phyloP scores from a whole-genome alignment of 1,140 invertebrate species.

The Lanistes nyassanus region DNA sequence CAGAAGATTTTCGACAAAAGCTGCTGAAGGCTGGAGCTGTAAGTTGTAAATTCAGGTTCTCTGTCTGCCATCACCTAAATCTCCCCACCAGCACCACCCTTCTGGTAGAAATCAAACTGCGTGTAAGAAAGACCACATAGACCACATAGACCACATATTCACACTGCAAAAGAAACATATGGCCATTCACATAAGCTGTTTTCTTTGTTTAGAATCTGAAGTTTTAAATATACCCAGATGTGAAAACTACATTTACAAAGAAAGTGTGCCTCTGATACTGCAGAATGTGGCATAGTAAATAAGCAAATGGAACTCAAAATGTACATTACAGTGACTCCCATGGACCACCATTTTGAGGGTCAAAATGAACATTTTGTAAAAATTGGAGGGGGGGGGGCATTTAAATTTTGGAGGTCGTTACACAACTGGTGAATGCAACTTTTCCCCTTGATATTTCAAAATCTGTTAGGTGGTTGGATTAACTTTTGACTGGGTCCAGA shows the following conservation, averaged over 20 bases:
- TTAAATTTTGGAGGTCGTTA: background rate
- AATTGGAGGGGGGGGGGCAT: background rate
- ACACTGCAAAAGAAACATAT: background rate
- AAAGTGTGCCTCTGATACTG: no score
- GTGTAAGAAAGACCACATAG: background rate
- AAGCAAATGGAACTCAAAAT: no score
- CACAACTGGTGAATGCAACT: background rate
- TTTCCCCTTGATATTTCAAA: no score
- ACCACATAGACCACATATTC: background rate
- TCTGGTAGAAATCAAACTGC: background rate
- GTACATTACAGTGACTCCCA: no score
- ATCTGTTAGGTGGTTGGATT: no score
- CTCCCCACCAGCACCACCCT: background rate
- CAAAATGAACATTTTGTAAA: background rate
- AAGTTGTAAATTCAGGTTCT: constrained; percentile 50
- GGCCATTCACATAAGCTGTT: no score
- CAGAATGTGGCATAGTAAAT: no score
- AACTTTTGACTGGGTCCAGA: no score
- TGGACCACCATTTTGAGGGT: no score
- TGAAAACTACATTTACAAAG: no score
- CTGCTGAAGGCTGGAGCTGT: constrained; percentile 88
- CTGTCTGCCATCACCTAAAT: background rate
- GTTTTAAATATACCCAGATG: no score
- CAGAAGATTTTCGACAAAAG: constrained; percentile 88
- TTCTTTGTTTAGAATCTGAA: no score